Evolutionary conservation across 1,140 invertebrate species (phyloP).

Genomic region (Rhyacophila brunnea): DNA sequence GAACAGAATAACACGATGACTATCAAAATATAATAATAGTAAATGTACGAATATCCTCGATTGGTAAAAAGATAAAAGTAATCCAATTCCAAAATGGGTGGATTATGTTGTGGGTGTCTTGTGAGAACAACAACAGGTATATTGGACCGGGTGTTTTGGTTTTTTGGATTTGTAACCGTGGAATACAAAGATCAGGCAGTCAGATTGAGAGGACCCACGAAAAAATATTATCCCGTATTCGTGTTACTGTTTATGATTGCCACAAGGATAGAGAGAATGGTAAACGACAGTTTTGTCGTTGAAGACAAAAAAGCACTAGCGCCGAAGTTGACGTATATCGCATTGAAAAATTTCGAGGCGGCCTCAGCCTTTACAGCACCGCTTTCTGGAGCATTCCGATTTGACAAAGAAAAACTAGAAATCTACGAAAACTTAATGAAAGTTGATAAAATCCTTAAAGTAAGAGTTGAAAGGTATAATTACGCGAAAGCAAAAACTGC

Average conservation of each 20-base stretch:
- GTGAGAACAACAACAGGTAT: not conserved
- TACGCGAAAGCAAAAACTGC: not conserved
- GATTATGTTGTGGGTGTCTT: too few species aligned
- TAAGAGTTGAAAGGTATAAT: not conserved
- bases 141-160: not conserved
- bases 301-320: not conserved
- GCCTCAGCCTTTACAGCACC: not conserved
- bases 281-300: not conserved
- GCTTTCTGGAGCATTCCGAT: conserved; percentile 1
- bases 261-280: conserved; percentile 10
- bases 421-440: conserved; percentile 4
- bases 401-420: conserved; percentile 6
- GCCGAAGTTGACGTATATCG: not conserved
- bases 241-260: conserved; percentile 4
- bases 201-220: conserved; percentile 1
- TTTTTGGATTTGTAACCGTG: conserved; percentile 10
- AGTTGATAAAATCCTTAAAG: conserved; percentile 9
- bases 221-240: not conserved
- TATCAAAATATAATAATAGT: too few species aligned
- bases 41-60: too few species aligned
- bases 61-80: too few species aligned
- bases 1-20: too few species aligned
- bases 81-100: too few species aligned
- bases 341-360: conserved; percentile 4
- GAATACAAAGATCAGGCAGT: not conserved